A percentile compares a stretch with the other conserved stretches of the same genome.
Conservation (phyloP, 2,888 invertebrate genomes). For the Hypselothyrea guttata region DNA sequence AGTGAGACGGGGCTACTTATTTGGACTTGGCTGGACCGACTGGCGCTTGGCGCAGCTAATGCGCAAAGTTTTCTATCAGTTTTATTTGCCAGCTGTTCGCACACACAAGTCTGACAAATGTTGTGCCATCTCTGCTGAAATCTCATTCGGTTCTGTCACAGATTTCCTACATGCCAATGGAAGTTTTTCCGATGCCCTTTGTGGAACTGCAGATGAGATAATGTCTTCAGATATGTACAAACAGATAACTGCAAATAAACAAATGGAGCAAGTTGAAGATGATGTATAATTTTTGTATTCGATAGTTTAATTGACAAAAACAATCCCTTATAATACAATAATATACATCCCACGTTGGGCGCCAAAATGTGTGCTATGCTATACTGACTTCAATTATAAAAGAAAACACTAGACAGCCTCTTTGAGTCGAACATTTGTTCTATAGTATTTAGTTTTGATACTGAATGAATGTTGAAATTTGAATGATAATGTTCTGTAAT, state of each 20-base stretch:
- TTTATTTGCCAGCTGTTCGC: slow-evolving; percentile 59
- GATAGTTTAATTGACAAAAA: neutral
- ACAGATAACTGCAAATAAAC: slow-evolving; percentile 3
- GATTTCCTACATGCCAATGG: neutral
- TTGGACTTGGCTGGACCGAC: slow-evolving; percentile 67
- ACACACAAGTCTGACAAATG: slow-evolving; percentile 5
- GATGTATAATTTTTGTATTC: neutral
- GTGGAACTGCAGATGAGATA: neutral
- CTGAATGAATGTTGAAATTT: too few relatives aligned
- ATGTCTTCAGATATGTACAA: slow-evolving; percentile 15
- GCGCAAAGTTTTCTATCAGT: slow-evolving; percentile 67
- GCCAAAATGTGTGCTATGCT: too few relatives aligned
- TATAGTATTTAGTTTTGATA: too few relatives aligned
- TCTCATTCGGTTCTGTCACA: slow-evolving; percentile 37
- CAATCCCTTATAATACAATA: too few relatives aligned
- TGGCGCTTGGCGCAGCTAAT: slow-evolving; percentile 68
- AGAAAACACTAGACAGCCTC: too few relatives aligned
- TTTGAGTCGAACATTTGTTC: too few relatives aligned
- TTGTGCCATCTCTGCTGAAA: slow-evolving; percentile 33
- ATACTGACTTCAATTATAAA: too few relatives aligned
- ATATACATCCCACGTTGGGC: too few relatives aligned
- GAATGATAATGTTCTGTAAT: too few relatives aligned
- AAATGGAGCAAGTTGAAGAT: neutral
- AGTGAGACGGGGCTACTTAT: neutral
- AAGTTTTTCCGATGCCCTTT: slow-evolving; percentile 14